Evolutionary conservation across 2,113 vertebrate genomes (phyloP).

Genomic region (Pimephales promelas): DNA sequence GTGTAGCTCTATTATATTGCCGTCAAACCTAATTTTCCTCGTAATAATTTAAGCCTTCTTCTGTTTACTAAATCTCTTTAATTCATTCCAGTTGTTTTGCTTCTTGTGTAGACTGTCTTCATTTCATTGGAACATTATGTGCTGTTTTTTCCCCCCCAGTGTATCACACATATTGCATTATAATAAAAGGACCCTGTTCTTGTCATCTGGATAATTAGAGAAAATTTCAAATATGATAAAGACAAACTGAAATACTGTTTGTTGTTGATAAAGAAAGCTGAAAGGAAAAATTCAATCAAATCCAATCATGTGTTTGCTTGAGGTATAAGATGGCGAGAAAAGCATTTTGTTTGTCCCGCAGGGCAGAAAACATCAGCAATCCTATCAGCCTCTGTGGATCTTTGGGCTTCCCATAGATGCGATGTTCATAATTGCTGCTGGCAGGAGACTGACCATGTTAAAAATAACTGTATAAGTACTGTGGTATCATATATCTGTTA

Average conservation of each 20-base stretch:
- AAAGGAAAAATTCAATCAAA: neutral
- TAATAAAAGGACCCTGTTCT: neutral
- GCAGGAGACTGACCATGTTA: constrained; percentile 65
- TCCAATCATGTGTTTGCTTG: constrained; percentile 26
- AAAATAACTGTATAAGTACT: constrained; percentile 78
- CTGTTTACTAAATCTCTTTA: constrained; percentile 26
- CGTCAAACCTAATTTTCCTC: neutral
- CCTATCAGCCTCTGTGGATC: constrained; percentile 13
- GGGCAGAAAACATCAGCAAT: constrained; percentile 22
- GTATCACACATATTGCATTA: neutral
- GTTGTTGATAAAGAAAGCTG: neutral
- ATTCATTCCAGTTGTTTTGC: constrained; percentile 46
- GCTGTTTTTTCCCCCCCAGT: neutral
- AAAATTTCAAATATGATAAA: constrained; percentile 10
- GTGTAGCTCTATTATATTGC: neutral
- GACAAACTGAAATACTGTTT: constrained; percentile 13
- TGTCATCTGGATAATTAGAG: neutral
- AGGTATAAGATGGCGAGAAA: neutral
- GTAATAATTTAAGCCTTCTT: neutral
- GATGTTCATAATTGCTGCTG: constrained; percentile 58
- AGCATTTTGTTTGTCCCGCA: constrained; percentile 28
- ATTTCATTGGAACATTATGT: constrained; percentile 39
- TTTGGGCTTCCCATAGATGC: constrained; percentile 51
- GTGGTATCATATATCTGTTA: constrained; percentile 74
- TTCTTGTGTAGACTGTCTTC: constrained; percentile 43